Evolutionary conservation across 2,797 vertebrate genomes (phyloP).

Genomic region (Melanogrammus aeglefinus): DNA sequence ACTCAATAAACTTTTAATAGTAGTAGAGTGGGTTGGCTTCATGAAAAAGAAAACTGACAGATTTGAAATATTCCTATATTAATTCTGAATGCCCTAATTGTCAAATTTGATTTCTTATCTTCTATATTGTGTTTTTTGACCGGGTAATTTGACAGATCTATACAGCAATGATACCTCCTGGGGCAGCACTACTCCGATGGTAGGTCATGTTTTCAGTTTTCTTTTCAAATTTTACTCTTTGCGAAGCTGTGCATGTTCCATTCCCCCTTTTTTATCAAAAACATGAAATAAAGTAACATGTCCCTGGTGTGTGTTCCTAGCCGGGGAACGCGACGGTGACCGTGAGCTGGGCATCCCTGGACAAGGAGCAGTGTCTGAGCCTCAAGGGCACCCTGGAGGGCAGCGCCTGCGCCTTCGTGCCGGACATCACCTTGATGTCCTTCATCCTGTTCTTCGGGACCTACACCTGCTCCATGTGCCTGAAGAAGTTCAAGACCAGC

Average conservation of each 20-base stretch:
- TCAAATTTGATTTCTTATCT: not conserved
- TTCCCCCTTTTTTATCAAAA: not conserved
- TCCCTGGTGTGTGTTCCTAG: not conserved
- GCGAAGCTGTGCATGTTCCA: not conserved
- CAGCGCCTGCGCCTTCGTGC: slow-evolving; percentile 81
- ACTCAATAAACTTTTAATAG: too few species aligned
- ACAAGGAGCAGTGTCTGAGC: slow-evolving; percentile 76
- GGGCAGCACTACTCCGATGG: slow-evolving; percentile 68
- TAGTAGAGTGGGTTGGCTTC: too few species aligned
- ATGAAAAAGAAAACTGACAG: too few species aligned
- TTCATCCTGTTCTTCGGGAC: slow-evolving; percentile 96
- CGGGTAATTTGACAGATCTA: slow-evolving; percentile 65
- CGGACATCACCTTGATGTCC: slow-evolving; percentile 96
- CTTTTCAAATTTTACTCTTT: not conserved
- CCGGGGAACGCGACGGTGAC: slow-evolving; percentile 63
- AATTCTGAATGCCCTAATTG: too few species aligned
- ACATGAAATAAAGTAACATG: not conserved
- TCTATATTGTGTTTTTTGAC: slow-evolving; percentile 24
- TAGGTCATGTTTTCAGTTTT: slow-evolving; percentile 38
- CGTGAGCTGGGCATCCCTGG: slow-evolving; percentile 81
- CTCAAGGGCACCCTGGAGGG: slow-evolving; percentile 80
- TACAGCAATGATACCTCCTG: slow-evolving; percentile 35
- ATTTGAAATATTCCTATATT: too few species aligned
- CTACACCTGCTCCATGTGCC: slow-evolving; percentile 91
- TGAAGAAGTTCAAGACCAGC: slow-evolving; percentile 98